These are phyloP conservation scores for Premnoplex brunnescens DNA, from an alignment of 2,797 vertebrate genomes.

Conservation along the genomic window DNA sequence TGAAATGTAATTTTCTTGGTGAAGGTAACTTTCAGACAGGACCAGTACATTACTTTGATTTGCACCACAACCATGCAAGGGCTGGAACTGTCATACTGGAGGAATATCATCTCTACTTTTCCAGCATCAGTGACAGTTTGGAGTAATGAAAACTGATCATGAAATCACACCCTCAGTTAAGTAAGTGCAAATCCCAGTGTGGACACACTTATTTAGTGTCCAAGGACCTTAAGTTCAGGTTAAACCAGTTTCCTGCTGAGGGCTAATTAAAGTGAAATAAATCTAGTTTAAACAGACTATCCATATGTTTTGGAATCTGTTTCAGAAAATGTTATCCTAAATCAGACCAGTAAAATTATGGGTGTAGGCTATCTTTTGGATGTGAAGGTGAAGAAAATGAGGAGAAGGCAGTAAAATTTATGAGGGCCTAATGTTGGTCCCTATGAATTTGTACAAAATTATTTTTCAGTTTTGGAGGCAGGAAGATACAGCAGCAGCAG, in stretches of 20 bases:
- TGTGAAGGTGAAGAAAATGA: neutral
- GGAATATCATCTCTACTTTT: neutral
- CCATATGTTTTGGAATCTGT: neutral
- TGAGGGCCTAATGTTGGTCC: neutral
- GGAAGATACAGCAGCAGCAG: neutral
- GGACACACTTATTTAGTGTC: slow-evolving; percentile 10
- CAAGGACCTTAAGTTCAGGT: slow-evolving; percentile 7
- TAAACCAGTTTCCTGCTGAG: neutral
- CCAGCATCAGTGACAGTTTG: neutral
- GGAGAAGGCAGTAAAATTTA: neutral
- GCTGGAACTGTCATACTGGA: neutral
- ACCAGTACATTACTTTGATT: neutral
- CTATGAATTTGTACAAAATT: neutral
- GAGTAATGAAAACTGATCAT: slow-evolving; percentile 21
- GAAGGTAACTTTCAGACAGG: neutral
- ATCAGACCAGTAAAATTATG: neutral
- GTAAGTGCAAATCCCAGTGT: slow-evolving; percentile 47
- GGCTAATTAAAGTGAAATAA: slow-evolving; percentile 24
- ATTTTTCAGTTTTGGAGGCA: neutral
- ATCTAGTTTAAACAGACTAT: neutral
- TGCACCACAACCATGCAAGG: neutral
- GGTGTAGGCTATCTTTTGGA: neutral
- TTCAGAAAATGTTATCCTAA: neutral
- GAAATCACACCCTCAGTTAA: slow-evolving; percentile 39
- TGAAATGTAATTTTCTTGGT: neutral